A percentile compares a stretch with the other conserved stretches of the same genome.
phyloP scores from a whole-genome alignment of 2,797 vertebrate species.

The Hafferia zeledoni region DNA sequence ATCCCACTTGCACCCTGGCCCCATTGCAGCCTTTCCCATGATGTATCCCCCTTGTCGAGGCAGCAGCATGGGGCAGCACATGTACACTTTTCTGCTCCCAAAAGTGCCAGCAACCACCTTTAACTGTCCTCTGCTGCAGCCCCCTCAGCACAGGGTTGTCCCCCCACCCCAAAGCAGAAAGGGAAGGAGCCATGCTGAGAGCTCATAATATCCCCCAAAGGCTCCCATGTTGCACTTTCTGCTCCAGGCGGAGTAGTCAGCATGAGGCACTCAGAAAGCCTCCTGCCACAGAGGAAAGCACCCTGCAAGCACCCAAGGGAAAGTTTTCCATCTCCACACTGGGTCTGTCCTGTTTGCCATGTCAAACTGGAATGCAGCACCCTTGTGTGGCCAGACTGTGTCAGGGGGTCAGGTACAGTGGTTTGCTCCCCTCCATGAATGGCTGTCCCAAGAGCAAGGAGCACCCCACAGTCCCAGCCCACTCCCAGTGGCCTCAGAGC shows the following conservation, averaged over 20 bases:
- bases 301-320: rapidly evolving
- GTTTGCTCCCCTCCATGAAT: rapidly evolving
- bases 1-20: rapidly evolving
- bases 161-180: not conserved
- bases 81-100: not conserved
- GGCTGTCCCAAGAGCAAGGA: not conserved
- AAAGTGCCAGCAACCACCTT: not conserved
- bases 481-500: rapidly evolving
- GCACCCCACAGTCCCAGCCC: not conserved
- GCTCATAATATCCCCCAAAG: rapidly evolving
- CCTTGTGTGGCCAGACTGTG: rapidly evolving
- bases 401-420: rapidly evolving
- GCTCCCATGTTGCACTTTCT: rapidly evolving
- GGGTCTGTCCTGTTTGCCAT: not conserved
- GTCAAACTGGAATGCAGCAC: not conserved
- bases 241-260: not conserved
- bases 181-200: not conserved
- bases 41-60: rapidly evolving
- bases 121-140: not conserved
- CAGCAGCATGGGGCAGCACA: not conserved
- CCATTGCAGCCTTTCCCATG: rapidly evolving
- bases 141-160: not conserved
- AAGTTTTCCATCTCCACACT: not conserved
- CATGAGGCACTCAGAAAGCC: rapidly evolving
- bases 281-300: rapidly evolving